Base-by-base conservation (phyloP, 2,113 vertebrate species). In the Dipodomys merriami region DNA sequence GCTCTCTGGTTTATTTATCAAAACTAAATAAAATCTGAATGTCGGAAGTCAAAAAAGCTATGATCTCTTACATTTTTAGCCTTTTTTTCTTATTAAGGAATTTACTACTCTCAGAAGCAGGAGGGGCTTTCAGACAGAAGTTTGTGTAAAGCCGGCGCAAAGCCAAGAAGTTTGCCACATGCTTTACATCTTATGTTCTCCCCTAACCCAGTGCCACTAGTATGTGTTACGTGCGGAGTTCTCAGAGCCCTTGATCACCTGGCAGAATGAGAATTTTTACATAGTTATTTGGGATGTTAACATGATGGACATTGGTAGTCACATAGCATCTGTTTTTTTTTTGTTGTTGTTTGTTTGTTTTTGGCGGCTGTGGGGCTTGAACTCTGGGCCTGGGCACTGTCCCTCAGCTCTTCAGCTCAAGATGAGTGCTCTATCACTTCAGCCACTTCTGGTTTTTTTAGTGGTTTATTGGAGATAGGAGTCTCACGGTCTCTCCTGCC, bases 1-100 rank as follows among this genome's bases (percentile, higher is more conserved):
- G 1, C 18, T 74, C 80, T 57, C n/a, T 78, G 72, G 49, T 76
- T 91, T 35, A 79, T 87, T 91, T 81, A 60, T 73, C 57, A 80
- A 78, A 89, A 64, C 7, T 29, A 62, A 76, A 83, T 73, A 46
- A 80, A 86, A 83, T 18, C 62, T 82, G 5, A 62, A 30, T 46
- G 73, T 1, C 5, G 30, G 83, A 5, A 9, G 60, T 78, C 25
- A 82, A 88, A 49, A 46, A 49, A 49, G 49, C 49, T 9, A 49
- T 49, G 49, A 49, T 49, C 8, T 49, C 10, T 49, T 49, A 49
- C 49, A 11, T 7, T 62, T 0, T 5, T 4, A 44, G 46, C 22
- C 12, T 33, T 27, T 0, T 39, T 65, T 11, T 91, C 72, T 65
- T 65, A 83, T 35, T 57, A 57, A 62, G 60, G 68, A 86, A 73